Conservation (phyloP, 2,113 vertebrate genomes). For the Rafetus swinhoei region DNA sequence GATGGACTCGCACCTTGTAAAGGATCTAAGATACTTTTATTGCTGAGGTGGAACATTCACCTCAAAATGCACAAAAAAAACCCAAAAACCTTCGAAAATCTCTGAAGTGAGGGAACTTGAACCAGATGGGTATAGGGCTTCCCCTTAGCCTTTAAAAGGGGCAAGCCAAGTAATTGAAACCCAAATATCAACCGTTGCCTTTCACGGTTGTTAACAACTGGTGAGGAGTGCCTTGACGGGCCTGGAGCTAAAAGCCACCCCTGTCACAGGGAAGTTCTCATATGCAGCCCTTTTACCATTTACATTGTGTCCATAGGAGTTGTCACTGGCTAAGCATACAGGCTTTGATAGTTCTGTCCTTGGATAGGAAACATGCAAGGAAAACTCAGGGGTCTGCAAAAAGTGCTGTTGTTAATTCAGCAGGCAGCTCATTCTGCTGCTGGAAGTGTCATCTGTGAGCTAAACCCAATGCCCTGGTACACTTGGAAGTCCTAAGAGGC, state of each 20-base stretch:
- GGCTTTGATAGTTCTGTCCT: neutral
- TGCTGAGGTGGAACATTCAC: rapidly evolving
- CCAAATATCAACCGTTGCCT: neutral
- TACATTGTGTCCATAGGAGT: neutral
- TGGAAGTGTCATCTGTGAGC: neutral
- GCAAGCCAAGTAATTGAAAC: neutral
- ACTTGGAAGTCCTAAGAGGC: neutral
- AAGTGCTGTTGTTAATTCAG: neutral
- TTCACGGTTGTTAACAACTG: neutral
- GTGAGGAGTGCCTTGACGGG: neutral
- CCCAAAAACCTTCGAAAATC: neutral
- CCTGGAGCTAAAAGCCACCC: neutral
- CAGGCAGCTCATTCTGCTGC: neutral
- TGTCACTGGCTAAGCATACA: neutral
- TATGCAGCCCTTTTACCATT: neutral
- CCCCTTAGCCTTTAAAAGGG: neutral
- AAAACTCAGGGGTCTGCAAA: neutral
- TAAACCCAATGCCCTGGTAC: neutral
- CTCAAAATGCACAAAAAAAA: neutral
- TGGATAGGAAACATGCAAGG: neutral
- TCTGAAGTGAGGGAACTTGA: neutral
- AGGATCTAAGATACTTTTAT: rapidly evolving
- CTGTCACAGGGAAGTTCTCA: neutral
- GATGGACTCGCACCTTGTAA: neutral
- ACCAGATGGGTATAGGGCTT: neutral